Conservation (phyloP, 92 coral and sea anemone species). For the Phenganax stokvisi region DNA sequence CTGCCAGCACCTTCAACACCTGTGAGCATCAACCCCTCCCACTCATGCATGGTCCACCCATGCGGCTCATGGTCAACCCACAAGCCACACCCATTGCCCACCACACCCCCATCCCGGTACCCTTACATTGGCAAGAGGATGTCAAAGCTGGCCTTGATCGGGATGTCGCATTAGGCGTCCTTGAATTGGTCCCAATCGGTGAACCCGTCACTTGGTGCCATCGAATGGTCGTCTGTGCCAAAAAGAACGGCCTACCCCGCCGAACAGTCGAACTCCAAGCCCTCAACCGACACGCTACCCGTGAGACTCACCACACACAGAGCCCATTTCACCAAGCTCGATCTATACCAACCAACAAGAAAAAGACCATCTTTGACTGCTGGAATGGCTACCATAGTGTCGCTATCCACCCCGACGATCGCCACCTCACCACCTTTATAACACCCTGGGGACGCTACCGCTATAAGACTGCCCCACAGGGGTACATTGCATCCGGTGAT, state of each 20-base stretch:
- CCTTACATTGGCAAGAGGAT: too few relatives aligned
- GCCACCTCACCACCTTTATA: constrained; percentile 38
- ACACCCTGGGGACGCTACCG: constrained; percentile 47
- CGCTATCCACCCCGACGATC: constrained; percentile 46
- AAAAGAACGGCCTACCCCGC: background rate
- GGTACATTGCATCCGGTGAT: constrained; percentile 21
- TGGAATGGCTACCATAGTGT: background rate
- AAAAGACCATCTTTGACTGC: background rate
- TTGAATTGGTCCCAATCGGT: constrained; percentile 30
- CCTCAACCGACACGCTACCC: background rate
- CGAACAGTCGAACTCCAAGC: background rate
- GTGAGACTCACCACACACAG: background rate
- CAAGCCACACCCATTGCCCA: constrained; percentile 46
- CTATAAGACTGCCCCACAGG: constrained; percentile 51
- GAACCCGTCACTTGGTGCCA: constrained; percentile 10
- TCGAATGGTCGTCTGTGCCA: background rate
- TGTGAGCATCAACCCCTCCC: constrained; percentile 55
- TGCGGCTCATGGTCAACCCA: constrained; percentile 48
- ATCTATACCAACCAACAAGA: background rate
- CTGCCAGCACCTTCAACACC: constrained; percentile 53
- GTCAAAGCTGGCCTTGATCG: constrained; percentile 45
- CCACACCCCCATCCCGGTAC: constrained; percentile 46
- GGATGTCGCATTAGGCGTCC: constrained; percentile 48
- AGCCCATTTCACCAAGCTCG: constrained; percentile 4
- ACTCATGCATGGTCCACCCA: constrained; percentile 45